These are phyloP conservation scores for Gopherus evgoodei DNA, from an alignment of 2,113 vertebrate genomes.

Conservation along the genomic window DNA sequence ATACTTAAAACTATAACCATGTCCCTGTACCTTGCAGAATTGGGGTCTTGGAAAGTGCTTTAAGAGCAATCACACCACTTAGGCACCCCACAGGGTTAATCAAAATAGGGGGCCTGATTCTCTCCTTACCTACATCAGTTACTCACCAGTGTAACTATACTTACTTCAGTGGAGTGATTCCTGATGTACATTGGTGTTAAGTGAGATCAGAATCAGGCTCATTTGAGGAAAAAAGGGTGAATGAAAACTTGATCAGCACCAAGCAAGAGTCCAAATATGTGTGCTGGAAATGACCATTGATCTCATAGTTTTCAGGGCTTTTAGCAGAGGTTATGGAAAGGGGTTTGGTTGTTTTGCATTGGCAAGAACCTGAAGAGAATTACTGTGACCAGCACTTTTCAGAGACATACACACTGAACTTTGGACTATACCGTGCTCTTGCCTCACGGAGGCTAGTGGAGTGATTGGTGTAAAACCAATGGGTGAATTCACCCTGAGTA, in stretches of 20 bases:
- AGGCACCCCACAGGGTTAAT: neutral
- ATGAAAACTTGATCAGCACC: neutral
- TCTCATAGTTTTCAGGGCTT: neutral
- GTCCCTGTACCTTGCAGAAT: neutral
- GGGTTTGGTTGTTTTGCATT: neutral
- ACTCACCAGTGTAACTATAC: neutral
- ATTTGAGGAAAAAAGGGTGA: neutral
- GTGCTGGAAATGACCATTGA: slow-evolving; percentile 11
- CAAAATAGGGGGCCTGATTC: neutral
- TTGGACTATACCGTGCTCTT: neutral
- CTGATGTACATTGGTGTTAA: neutral
- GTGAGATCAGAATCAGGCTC: neutral
- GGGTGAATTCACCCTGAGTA: neutral
- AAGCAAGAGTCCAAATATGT: slow-evolving; percentile 1
- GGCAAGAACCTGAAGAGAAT: slow-evolving; percentile 1
- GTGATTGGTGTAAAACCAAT: neutral
- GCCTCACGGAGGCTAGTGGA: neutral
- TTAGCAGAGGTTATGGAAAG: neutral
- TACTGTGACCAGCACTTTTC: neutral
- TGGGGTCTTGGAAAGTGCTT: neutral
- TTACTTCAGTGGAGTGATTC: slow-evolving; percentile 3
- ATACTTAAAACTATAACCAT: neutral
- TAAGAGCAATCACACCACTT: neutral
- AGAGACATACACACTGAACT: neutral
- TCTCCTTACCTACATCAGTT: neutral